phyloP scores from a whole-genome alignment of 2,797 vertebrate species.

The Melanotaenia trifasciata region DNA sequence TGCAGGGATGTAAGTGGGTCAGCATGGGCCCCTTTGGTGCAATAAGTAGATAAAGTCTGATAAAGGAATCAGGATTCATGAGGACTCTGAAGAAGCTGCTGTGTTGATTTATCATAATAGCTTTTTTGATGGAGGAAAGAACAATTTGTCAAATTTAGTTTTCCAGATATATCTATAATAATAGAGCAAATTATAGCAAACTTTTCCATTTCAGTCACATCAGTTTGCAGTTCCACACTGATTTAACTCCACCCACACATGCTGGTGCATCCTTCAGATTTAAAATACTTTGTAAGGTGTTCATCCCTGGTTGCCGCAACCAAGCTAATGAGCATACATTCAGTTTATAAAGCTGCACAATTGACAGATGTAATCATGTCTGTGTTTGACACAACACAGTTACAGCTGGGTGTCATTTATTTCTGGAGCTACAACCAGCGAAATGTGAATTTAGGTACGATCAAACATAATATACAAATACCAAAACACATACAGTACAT shows the following conservation, averaged over 20 bases:
- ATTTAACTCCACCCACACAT: constrained; percentile 16
- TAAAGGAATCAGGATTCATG: constrained; percentile 32
- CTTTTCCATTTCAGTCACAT: constrained; percentile 19
- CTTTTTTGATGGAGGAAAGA: constrained; percentile 35
- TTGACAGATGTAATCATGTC: not conserved
- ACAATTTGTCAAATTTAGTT: constrained; percentile 30
- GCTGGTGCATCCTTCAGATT: constrained; percentile 39
- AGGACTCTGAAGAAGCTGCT: constrained; percentile 36
- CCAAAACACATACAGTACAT: not conserved
- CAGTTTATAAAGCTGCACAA: not conserved
- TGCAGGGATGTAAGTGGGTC: constrained; percentile 65
- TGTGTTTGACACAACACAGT: not conserved
- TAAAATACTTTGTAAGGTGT: constrained; percentile 22
- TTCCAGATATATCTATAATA: constrained; percentile 32
- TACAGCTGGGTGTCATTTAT: constrained; percentile 11
- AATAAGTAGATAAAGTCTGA: constrained; percentile 58
- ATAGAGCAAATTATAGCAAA: not conserved
- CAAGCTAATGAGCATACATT: constrained; percentile 50
- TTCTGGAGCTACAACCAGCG: not conserved
- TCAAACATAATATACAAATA: not conserved
- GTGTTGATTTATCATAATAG: constrained; percentile 42
- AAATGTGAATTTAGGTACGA: not conserved
- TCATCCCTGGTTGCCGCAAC: constrained; percentile 29
- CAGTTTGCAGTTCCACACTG: constrained; percentile 8
- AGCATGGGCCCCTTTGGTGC: constrained; percentile 59